A percentile compares a stretch with the other conserved stretches of the same genome.
Evolutionary conservation across 2,888 invertebrate genomes (phyloP).

Genomic region (Neuroscelio doddi): DNA sequence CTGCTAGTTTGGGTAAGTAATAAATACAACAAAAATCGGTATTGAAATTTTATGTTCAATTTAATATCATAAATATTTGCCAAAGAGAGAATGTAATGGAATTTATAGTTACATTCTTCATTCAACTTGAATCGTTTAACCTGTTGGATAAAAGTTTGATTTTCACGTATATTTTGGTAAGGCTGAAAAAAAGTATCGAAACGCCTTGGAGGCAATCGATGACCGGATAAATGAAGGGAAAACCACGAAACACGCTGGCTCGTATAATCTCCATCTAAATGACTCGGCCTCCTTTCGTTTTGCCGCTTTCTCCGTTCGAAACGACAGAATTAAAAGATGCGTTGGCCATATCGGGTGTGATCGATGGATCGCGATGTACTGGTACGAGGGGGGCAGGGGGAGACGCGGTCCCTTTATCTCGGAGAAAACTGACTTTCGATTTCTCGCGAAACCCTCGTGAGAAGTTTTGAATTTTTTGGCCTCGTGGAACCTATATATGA

Average conservation of each 20-base stretch:
- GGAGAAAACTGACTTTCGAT: constrained; percentile 49
- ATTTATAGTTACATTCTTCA: too few relatives aligned
- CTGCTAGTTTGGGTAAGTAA: too few relatives aligned
- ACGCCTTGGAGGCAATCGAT: constrained; percentile 39
- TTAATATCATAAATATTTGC: too few relatives aligned
- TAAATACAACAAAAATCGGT: too few relatives aligned
- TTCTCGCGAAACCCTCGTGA: constrained; percentile 24
- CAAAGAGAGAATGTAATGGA: too few relatives aligned
- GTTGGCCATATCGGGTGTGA: constrained; percentile 41
- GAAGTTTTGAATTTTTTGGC: not conserved
- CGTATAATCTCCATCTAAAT: constrained; percentile 58
- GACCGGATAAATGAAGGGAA: constrained; percentile 38
- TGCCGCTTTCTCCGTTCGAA: constrained; percentile 62
- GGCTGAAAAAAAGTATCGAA: constrained; percentile 28
- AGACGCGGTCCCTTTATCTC: constrained; percentile 38
- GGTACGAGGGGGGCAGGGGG: constrained; percentile 38
- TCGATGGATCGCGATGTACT: constrained; percentile 42
- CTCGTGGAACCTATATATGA: not conserved
- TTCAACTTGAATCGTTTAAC: too few relatives aligned
- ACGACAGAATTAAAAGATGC: constrained; percentile 47
- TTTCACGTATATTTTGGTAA: too few relatives aligned
- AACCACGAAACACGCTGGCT: constrained; percentile 35
- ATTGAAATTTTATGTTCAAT: too few relatives aligned
- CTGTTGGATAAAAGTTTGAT: too few relatives aligned
- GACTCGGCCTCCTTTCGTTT: constrained; percentile 58